Percentiles rank a stretch among this genome's conserved stretches.
phyloP scores from a whole-genome alignment of 2,888 invertebrate genomes.

The Pheosia tremula region DNA sequence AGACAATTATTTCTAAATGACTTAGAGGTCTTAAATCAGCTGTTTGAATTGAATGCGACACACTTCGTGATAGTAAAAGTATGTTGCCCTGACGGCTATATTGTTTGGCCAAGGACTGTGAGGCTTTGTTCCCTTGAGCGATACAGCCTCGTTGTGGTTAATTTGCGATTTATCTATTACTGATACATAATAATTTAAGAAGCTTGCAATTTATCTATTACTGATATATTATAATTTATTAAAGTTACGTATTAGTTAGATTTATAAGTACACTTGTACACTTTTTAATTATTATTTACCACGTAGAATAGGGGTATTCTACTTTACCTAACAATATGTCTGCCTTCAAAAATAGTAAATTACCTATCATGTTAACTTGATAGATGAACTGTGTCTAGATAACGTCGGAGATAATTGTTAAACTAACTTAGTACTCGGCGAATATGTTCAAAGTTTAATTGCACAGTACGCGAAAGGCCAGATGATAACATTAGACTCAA shows the following conservation, averaged over 20 bases:
- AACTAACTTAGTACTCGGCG: constrained; percentile 30
- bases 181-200: not conserved
- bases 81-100: constrained; percentile 51
- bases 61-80: constrained; percentile 67
- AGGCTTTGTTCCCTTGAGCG: constrained; percentile 57
- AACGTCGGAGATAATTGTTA: constrained; percentile 24
- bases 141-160: constrained; percentile 44
- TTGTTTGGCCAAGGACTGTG: constrained; percentile 70
- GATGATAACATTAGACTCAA: constrained; percentile 15
- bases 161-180: constrained; percentile 35
- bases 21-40: constrained; percentile 5
- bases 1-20: not conserved
- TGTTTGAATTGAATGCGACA: constrained; percentile 45
- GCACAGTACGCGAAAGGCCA: constrained; percentile 19
- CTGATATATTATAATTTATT: no score
- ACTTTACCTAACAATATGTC: not conserved
- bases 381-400: constrained; percentile 2
- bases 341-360: not conserved
- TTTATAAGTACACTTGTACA: no score
- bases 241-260: no score
- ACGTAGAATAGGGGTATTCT: no score
- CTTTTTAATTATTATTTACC: no score
- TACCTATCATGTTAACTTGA: not conserved
- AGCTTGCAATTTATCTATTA: no score
- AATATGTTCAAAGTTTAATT: constrained; percentile 31